These are phyloP conservation scores for Scaptodrosophila latifasciaeformis DNA, from an alignment of 2,888 invertebrate species.

Conservation along the genomic window DNA sequence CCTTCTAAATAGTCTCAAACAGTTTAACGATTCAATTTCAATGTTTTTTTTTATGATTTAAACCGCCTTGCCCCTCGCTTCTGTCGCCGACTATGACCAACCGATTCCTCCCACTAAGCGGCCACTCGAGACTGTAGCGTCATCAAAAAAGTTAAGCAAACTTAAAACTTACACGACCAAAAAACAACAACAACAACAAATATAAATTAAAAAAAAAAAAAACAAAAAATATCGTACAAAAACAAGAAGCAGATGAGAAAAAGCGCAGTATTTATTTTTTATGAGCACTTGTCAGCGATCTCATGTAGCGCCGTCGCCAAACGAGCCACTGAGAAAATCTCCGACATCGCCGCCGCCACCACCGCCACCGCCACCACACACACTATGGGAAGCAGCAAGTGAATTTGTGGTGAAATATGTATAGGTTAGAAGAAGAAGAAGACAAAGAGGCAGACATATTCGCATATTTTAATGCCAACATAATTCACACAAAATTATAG, in stretches of 20 bases:
- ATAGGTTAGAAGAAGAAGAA: too few relatives aligned
- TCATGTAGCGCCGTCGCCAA: constrained; percentile 48
- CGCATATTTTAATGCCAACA: too few relatives aligned
- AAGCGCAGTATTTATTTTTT: constrained; percentile 52
- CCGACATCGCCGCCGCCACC: not conserved
- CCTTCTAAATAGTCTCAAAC: too few relatives aligned
- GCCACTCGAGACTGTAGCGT: constrained; percentile 25
- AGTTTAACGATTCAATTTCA: constrained; percentile 53
- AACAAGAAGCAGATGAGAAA: constrained; percentile 28
- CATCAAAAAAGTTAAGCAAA: constrained; percentile 41
- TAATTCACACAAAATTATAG: too few relatives aligned
- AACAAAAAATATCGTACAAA: too few relatives aligned
- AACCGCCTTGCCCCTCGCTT: constrained; percentile 12
- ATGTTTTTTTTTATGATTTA: constrained; percentile 30
- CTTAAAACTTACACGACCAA: constrained; percentile 12
- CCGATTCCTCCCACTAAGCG: too few relatives aligned
- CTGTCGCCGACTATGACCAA: constrained; percentile 1
- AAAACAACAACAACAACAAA: constrained; percentile 8
- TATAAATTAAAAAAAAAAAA: constrained; percentile 3
- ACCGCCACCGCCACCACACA: not conserved
- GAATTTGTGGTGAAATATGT: too few relatives aligned
- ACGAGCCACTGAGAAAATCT: too few relatives aligned
- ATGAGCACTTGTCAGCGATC: constrained; percentile 60
- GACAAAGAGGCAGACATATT: too few relatives aligned
- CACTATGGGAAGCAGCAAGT: not conserved